phyloP scores from a whole-genome alignment of 1,140 invertebrate genomes.

The Centruroides sculpturatus region DNA sequence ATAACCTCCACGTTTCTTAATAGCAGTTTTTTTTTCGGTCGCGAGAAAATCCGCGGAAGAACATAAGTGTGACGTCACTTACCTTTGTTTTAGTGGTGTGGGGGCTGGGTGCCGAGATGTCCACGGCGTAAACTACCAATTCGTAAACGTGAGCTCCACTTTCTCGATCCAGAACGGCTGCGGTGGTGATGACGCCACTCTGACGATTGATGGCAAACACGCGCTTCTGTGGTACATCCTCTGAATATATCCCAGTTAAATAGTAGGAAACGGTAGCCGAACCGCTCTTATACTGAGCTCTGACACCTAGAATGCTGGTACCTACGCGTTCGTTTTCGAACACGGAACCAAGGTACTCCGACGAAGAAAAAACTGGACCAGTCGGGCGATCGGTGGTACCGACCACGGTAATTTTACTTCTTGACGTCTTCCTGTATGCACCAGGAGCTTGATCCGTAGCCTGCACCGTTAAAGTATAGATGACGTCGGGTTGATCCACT shows the following conservation, averaged over 20 bases:
- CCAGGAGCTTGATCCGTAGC: slow-evolving; percentile 84
- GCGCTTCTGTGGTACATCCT: slow-evolving; percentile 55
- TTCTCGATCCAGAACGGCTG: slow-evolving; percentile 69
- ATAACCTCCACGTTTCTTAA: too few species aligned
- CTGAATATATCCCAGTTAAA: slow-evolving; percentile 64
- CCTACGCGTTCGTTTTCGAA: slow-evolving; percentile 76
- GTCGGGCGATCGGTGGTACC: slow-evolving; percentile 33
- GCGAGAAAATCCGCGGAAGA: not conserved
- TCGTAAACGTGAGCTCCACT: slow-evolving; percentile 56
- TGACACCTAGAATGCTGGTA: slow-evolving; percentile 62
- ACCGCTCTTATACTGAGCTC: slow-evolving; percentile 37
- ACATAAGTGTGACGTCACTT: slow-evolving; percentile 24
- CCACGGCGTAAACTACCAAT: slow-evolving; percentile 66
- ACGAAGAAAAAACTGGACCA: slow-evolving; percentile 36
- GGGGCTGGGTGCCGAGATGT: slow-evolving; percentile 40
- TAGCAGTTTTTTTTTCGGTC: too few species aligned
- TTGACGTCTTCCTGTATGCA: slow-evolving; percentile 63
- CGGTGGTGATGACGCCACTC: slow-evolving; percentile 73
- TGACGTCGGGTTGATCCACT: slow-evolving; percentile 44
- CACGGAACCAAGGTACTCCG: slow-evolving; percentile 43
- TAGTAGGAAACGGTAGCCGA: slow-evolving; percentile 53
- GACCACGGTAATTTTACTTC: slow-evolving; percentile 66
- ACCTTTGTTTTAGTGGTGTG: slow-evolving; percentile 53
- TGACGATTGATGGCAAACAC: slow-evolving; percentile 75
- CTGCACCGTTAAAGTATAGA: slow-evolving; percentile 67